A percentile compares a stretch with the other conserved stretches of the same genome.
Conservation (phyloP, 2,888 invertebrate species). For the Lycia hirtaria region DNA sequence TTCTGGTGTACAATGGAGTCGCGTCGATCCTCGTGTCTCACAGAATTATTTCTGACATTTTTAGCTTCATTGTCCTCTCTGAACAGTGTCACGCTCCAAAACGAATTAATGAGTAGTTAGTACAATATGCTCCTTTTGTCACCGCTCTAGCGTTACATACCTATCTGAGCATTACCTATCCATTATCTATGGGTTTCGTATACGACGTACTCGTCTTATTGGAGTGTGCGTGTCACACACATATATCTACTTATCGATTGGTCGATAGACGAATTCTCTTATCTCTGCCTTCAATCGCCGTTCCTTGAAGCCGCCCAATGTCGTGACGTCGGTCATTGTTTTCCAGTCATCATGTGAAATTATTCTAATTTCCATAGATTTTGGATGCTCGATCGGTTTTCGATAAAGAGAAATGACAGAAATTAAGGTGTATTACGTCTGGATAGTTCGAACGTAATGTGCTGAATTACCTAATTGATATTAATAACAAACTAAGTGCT, state of each 20-base stretch:
- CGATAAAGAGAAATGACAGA: slow-evolving; percentile 49
- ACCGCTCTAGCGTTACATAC: slow-evolving; percentile 30
- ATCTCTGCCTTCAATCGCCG: slow-evolving; percentile 47
- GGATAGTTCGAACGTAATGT: slow-evolving; percentile 13
- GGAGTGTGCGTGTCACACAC: slow-evolving; percentile 20
- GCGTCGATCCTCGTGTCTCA: slow-evolving; percentile 71
- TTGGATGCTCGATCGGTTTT: slow-evolving; percentile 53
- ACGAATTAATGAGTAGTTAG: slow-evolving; percentile 77
- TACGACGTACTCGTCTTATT: slow-evolving; percentile 21
- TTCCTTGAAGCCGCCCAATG: slow-evolving; percentile 50
- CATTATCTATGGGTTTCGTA: slow-evolving; percentile 32
- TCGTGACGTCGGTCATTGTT: slow-evolving; percentile 48
- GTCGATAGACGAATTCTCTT: slow-evolving; percentile 31
- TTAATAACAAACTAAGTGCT: slow-evolving; percentile 14
- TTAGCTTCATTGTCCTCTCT: slow-evolving; percentile 80
- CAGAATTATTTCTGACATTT: slow-evolving; percentile 83
- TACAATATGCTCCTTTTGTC: slow-evolving; percentile 50
- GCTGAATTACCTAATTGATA: slow-evolving; percentile 30
- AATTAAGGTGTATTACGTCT: slow-evolving; percentile 32
- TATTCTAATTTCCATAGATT: slow-evolving; percentile 39
- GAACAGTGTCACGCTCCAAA: slow-evolving; percentile 82
- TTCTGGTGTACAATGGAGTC: slow-evolving; percentile 54
- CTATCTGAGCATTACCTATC: slow-evolving; percentile 37
- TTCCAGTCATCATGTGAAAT: slow-evolving; percentile 56
- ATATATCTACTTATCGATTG: slow-evolving; percentile 13